Evolutionary conservation across 2,113 vertebrate species (phyloP).

Genomic region (Nyctibius bracteatus): DNA sequence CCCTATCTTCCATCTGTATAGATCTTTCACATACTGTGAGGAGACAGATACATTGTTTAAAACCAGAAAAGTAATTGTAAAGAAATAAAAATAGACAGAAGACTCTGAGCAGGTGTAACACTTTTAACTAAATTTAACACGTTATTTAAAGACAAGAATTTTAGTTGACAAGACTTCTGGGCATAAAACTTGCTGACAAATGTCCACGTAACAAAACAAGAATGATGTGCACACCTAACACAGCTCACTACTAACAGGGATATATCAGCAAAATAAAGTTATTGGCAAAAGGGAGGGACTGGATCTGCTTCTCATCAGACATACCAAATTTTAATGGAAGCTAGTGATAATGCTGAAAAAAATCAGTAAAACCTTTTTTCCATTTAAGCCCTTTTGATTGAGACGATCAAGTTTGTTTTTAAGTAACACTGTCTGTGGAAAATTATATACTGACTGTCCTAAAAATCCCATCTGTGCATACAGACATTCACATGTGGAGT

Average conservation of each 20-base stretch:
- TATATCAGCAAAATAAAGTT: not conserved
- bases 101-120: not conserved
- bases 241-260: not conserved
- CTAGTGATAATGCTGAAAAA: not conserved
- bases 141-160: not conserved
- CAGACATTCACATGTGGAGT: not conserved
- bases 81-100: constrained; percentile 18
- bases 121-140: not conserved
- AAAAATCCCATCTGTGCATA: constrained; percentile 35
- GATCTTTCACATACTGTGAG: not conserved
- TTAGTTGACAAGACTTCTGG: not conserved
- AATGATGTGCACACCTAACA: not conserved
- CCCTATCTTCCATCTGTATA: not conserved
- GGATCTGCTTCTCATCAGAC: not conserved
- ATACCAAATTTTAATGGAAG: not conserved
- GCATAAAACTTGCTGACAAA: constrained; percentile 23
- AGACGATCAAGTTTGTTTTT: constrained; percentile 1
- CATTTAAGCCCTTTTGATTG: not conserved
- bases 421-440: not conserved
- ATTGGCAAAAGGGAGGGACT: not conserved
- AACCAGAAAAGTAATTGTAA: not conserved
- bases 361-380: not conserved
- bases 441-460: not conserved
- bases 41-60: not conserved
- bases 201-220: not conserved